phyloP scores from a whole-genome alignment of 1,140 invertebrate genomes.

The Centruroides vittatus region DNA sequence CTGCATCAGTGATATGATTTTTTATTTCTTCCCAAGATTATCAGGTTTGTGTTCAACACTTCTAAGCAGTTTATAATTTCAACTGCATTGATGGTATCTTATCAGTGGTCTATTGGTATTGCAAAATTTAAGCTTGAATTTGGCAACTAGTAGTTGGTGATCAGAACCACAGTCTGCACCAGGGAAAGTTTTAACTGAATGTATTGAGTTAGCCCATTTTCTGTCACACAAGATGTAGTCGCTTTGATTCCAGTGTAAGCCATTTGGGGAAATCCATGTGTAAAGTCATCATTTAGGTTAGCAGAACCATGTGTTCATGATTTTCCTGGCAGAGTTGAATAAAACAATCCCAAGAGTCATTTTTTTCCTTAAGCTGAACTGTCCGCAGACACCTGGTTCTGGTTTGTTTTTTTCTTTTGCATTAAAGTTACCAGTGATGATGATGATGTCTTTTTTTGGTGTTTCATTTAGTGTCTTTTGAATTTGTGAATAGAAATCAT shows the following conservation, averaged over 20 bases:
- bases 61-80: background rate
- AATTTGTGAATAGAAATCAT: too few species aligned
- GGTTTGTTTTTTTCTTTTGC: too few species aligned
- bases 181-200: background rate
- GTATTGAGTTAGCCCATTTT: background rate
- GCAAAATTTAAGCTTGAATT: background rate
- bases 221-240: background rate
- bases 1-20: background rate
- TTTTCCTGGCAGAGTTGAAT: background rate
- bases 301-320: background rate
- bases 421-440: too few species aligned
- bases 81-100: background rate
- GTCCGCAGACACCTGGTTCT: too few species aligned
- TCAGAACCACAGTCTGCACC: background rate
- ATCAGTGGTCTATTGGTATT: background rate
- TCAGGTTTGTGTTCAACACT: background rate
- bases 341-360: too few species aligned
- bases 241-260: background rate
- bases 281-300: background rate
- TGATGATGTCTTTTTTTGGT: too few species aligned
- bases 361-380: too few species aligned
- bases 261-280: background rate
- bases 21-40: background rate
- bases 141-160: background rate
- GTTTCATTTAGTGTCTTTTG: too few species aligned